Evolutionary conservation across 2,888 invertebrate species (phyloP).

Genomic region (Byasa hedistus): DNA sequence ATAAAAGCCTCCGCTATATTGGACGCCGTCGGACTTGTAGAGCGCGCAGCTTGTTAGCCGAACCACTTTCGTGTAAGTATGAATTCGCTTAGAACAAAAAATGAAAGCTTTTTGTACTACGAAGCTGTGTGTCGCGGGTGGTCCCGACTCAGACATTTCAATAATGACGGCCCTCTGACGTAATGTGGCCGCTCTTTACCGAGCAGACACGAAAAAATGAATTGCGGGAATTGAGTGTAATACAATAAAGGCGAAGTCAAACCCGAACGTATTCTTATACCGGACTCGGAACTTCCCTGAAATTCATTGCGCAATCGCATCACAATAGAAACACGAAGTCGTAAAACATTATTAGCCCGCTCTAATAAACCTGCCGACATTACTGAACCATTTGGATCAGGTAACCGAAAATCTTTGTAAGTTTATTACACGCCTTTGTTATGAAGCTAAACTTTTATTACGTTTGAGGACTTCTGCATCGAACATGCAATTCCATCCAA

Average conservation of each 20-base stretch:
- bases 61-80: slow-evolving; percentile 33
- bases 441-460: not conserved
- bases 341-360: slow-evolving; percentile 53
- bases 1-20: slow-evolving; percentile 19
- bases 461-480: not conserved
- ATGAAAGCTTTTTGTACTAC: slow-evolving; percentile 48
- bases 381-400: slow-evolving; percentile 17
- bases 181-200: slow-evolving; percentile 56
- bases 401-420: slow-evolving; percentile 16
- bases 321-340: slow-evolving; percentile 42
- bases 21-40: slow-evolving; percentile 14
- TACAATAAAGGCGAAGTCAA: slow-evolving; percentile 54
- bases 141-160: slow-evolving; percentile 63
- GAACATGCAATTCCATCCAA: not conserved
- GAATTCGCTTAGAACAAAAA: slow-evolving; percentile 33
- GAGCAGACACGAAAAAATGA: slow-evolving; percentile 55
- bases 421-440: slow-evolving; percentile 6
- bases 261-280: slow-evolving; percentile 37
- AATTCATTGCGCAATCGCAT: slow-evolving; percentile 54
- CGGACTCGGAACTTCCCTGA: slow-evolving; percentile 50
- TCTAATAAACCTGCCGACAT: slow-evolving; percentile 45
- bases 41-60: slow-evolving; percentile 27
- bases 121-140: slow-evolving; percentile 67
- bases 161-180: slow-evolving; percentile 65
- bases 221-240: slow-evolving; percentile 58